Conservation (phyloP, 2,113 vertebrate species). For the Prietella phreatophila region DNA sequence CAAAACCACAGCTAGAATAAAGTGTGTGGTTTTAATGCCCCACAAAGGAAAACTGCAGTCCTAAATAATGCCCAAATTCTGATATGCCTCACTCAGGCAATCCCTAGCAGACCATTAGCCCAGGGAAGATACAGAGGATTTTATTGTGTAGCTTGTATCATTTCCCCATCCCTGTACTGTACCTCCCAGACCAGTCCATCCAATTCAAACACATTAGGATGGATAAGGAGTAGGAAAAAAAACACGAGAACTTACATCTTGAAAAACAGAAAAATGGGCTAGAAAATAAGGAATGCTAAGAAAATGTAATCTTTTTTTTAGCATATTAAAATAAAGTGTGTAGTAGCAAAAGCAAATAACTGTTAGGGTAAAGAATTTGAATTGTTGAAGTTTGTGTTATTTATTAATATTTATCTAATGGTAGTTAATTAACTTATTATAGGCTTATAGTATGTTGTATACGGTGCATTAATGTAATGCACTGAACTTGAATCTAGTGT, state of each 20-base stretch:
- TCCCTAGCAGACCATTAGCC: neutral
- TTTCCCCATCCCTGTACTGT: neutral
- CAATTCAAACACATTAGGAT: neutral
- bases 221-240: neutral
- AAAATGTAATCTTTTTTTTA: constrained; percentile 40
- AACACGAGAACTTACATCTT: neutral
- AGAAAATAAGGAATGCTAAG: constrained; percentile 46
- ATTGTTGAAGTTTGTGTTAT: constrained; percentile 62
- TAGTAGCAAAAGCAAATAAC: constrained; percentile 57
- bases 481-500: constrained; percentile 47
- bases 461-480: constrained; percentile 52
- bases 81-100: neutral
- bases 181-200: constrained; percentile 29
- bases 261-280: neutral
- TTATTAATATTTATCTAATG: constrained; percentile 67
- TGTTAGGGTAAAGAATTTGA: constrained; percentile 51
- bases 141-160: neutral
- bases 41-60: neutral
- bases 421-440: constrained; percentile 63
- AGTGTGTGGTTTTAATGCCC: neutral
- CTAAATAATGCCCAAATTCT: neutral
- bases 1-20: neutral
- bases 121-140: constrained; percentile 10
- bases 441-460: constrained; percentile 35
- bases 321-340: constrained; percentile 39